Evolutionary conservation across 1,140 invertebrate species (phyloP).

Genomic region (Bathynomus jamesi): DNA sequence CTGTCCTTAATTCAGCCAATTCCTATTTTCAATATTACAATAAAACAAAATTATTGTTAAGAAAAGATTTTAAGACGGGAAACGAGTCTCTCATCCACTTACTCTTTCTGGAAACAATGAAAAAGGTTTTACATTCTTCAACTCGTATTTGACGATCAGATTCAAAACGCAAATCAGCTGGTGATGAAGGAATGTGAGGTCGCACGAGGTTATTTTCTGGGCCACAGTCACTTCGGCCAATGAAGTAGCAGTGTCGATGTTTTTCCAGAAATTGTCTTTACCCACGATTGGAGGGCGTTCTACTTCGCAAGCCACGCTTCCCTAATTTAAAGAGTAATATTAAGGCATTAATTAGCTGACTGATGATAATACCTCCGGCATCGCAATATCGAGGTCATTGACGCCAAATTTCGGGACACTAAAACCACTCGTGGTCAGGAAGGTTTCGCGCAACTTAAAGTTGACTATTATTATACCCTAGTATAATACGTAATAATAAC

Average conservation of each 20-base stretch:
- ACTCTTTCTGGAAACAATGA: slow-evolving; percentile 48
- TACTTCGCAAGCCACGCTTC: slow-evolving; percentile 27
- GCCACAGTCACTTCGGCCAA: slow-evolving; percentile 47
- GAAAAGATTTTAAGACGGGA: too few relatives aligned
- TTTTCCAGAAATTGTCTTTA: slow-evolving; percentile 45
- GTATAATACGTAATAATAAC: too few relatives aligned
- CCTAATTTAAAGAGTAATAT: slow-evolving; percentile 31
- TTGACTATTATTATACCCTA: too few relatives aligned
- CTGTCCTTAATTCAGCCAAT: too few relatives aligned
- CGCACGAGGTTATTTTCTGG: slow-evolving; percentile 46
- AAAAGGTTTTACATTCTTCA: slow-evolving; percentile 46
- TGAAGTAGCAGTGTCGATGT: slow-evolving; percentile 40
- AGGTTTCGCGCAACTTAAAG: too few relatives aligned
- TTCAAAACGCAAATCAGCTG: slow-evolving; percentile 44
- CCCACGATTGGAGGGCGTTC: slow-evolving; percentile 45
- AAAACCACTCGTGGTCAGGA: too few relatives aligned
- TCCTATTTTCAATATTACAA: too few relatives aligned
- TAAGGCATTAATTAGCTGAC: slow-evolving; percentile 4
- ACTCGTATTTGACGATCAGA: slow-evolving; percentile 44
- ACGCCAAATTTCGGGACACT: background rate
- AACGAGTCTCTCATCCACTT: too few relatives aligned
- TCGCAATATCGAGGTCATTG: too few relatives aligned
- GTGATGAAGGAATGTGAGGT: slow-evolving; percentile 45
- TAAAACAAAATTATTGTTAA: too few relatives aligned
- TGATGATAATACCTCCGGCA: background rate